Evolutionary conservation across 2,888 invertebrate species (phyloP), one percentile per base, ranked within the genome.

Genomic region (Tenthredo amoena): DNA sequence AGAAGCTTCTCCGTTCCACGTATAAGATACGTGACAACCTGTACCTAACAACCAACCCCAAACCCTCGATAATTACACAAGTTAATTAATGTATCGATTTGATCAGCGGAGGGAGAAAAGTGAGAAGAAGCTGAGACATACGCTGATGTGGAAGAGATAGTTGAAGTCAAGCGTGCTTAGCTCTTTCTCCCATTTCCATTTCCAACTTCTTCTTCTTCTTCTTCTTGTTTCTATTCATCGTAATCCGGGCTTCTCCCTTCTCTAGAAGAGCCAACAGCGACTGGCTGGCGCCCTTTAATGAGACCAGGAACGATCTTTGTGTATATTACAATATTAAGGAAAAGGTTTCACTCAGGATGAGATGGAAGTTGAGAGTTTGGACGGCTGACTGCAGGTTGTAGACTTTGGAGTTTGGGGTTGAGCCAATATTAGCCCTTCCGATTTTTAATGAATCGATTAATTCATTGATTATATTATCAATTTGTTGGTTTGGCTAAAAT

Each of bases 251-350:
- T 74, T 37, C 34, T 34, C 18, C 34, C 68, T 68, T 34, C 6
- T 34, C 68, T 68, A 34, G 3, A 68, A 68, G 43, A 40, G n/a
- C n/a, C 10, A 21, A 74, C 18, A 43, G 7, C 72, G 72, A 74
- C 72, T 74, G 10, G 4, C 72, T 43, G 43, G 72, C 40, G 72
- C 72, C 72, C 43, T 31, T 74, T 74, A 74, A 74, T 43, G 40
- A 74, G 72, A 21, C 72, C 72, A 10, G 43, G 21, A 74, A 74
- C 43, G 37, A 72, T 72, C 72, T 72, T 72, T 72, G 72, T 72
- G 72, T 72, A 31, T 43, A 72, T 72, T 72, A 40, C 37, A 21
- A 40, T 43, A 72, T 72, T 74, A 74, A 74, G 72, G n/a, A 40
- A 31, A 74, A 74, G 40, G 40, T 74, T 74, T 74, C 40, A 21